phyloP scores from a whole-genome alignment of 2,888 invertebrate genomes.

The Pachycephus smyrnensis region DNA sequence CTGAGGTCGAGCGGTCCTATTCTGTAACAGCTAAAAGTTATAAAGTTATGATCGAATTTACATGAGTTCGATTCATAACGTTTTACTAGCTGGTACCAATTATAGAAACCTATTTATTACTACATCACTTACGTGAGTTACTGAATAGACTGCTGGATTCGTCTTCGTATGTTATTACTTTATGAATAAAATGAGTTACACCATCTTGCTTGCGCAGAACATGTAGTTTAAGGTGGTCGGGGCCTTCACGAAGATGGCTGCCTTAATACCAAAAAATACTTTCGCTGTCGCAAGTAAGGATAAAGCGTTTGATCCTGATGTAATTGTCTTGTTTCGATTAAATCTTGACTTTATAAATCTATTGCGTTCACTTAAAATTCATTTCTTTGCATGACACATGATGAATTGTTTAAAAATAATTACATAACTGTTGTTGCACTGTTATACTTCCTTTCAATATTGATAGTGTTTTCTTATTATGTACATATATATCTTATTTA shows the following conservation, averaged over 20 bases:
- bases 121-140: no score
- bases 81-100: no score
- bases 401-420: conserved; percentile 19
- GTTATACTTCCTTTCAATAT: conserved; percentile 1
- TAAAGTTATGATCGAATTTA: no score
- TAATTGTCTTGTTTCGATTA: background rate
- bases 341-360: conserved; percentile 4
- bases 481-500: background rate
- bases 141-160: no score
- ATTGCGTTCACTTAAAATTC: background rate
- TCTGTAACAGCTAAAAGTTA: no score
- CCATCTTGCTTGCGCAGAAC: background rate
- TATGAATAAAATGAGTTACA: background rate
- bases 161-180: no score
- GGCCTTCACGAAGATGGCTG: conserved; percentile 44
- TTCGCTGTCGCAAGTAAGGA: conserved; percentile 46
- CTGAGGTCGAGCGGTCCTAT: no score
- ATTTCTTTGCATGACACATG: background rate
- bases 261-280: conserved; percentile 43
- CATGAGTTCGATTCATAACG: no score
- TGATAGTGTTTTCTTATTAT: background rate
- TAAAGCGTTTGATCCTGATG: background rate
- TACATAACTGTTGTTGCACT: conserved; percentile 29
- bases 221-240: background rate
- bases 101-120: no score